Conservation (phyloP, 2,113 vertebrate species). For the Eidolon helvum region DNA sequence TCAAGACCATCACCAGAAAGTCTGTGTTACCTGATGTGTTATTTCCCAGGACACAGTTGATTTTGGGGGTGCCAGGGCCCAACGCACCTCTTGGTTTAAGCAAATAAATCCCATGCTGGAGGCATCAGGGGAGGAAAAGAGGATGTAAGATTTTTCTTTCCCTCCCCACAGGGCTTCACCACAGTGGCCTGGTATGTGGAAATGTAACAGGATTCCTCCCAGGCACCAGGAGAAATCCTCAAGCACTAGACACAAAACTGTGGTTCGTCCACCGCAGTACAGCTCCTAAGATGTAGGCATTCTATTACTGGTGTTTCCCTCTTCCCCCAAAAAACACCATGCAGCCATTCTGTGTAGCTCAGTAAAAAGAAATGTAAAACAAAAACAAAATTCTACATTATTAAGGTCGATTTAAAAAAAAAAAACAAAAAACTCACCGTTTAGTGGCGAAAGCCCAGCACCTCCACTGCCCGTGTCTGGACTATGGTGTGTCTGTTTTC, state of each 20-base stretch:
- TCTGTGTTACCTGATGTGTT: too few species aligned
- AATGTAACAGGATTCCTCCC: not conserved
- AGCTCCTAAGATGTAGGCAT: not conserved
- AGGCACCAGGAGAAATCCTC: not conserved
- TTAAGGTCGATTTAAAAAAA: not conserved
- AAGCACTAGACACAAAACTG: not conserved
- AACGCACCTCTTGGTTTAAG: fast-evolving
- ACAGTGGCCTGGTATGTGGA: not conserved
- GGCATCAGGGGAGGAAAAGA: not conserved
- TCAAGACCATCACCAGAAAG: not conserved
- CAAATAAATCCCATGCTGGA: not conserved
- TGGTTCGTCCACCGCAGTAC: not conserved
- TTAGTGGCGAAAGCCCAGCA: not conserved
- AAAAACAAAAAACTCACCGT: not conserved
- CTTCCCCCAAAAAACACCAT: not conserved
- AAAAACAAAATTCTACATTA: not conserved
- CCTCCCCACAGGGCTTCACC: not conserved
- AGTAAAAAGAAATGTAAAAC: not conserved
- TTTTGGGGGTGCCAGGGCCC: not conserved
- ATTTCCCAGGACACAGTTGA: not conserved
- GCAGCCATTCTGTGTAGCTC: not conserved
- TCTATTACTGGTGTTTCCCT: too few species aligned
- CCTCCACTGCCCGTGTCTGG: slow-evolving; percentile 70
- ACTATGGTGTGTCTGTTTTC: slow-evolving; percentile 89
- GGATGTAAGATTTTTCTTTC: not conserved